Conservation (phyloP, 2,888 invertebrate genomes). For the Aleiodes alternator region DNA sequence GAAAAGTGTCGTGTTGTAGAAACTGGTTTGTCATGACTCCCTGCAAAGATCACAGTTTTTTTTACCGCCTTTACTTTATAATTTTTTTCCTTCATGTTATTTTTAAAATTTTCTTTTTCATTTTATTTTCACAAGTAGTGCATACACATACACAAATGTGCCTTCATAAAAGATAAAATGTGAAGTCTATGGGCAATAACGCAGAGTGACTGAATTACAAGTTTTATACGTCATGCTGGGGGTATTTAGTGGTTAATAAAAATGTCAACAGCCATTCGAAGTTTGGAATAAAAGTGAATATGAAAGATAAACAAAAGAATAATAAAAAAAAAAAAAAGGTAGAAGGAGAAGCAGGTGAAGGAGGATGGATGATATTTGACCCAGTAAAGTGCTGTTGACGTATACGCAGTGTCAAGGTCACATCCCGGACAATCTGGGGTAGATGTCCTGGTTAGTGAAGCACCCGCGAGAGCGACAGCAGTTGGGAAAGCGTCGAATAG, state of each 20-base stretch:
- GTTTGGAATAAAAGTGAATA: constrained; percentile 8
- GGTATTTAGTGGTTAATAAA: constrained; percentile 36
- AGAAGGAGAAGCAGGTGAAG: constrained; percentile 39
- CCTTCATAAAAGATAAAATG: constrained; percentile 34
- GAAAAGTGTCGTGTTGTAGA: constrained; percentile 50
- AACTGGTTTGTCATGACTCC: constrained; percentile 54
- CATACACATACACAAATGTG: constrained; percentile 28
- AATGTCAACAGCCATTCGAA: constrained; percentile 39
- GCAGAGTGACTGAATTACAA: constrained; percentile 22
- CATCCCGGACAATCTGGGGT: constrained; percentile 52
- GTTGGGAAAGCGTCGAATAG: constrained; percentile 45
- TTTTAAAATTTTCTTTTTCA: constrained; percentile 22
- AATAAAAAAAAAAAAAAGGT: not conserved
- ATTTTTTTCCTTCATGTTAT: constrained; percentile 39
- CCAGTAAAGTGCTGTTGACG: constrained; percentile 50
- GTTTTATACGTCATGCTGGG: constrained; percentile 31
- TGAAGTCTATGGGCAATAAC: constrained; percentile 34
- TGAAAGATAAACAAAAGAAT: constrained; percentile 32
- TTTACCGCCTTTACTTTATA: constrained; percentile 30
- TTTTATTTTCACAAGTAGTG: constrained; percentile 41
- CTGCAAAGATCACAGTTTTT: constrained; percentile 46
- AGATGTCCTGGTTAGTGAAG: constrained; percentile 56
- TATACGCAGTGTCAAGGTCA: constrained; percentile 56
- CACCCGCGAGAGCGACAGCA: constrained; percentile 43
- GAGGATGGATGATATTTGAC: constrained; percentile 36